A percentile compares a stretch with the other conserved stretches of the same genome.
phyloP scores from a whole-genome alignment of 2,113 vertebrate species.

The Galeopterus variegatus region DNA sequence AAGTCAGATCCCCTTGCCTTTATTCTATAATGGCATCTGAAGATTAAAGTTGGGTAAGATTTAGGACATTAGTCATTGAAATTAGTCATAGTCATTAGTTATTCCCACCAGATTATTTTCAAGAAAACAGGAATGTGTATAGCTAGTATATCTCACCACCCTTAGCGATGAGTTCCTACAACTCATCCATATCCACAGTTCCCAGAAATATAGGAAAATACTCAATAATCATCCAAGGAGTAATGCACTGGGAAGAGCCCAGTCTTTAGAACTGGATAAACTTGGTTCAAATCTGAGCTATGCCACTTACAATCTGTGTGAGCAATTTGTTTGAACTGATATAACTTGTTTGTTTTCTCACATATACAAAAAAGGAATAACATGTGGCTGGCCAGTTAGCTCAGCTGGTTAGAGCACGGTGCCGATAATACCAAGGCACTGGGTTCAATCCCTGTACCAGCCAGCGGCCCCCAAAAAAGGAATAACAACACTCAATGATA shows the following conservation, averaged over 20 bases:
- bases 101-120: neutral
- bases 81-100: neutral
- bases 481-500: neutral
- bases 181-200: neutral
- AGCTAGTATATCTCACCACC: neutral
- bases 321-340: neutral
- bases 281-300: neutral
- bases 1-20: neutral
- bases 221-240: neutral
- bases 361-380: neutral
- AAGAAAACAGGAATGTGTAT: neutral
- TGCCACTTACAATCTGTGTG: neutral
- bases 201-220: neutral
- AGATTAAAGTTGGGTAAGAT: neutral
- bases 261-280: neutral
- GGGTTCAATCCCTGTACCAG: too few species aligned
- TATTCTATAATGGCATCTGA: neutral
- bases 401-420: too few species aligned
- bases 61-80: neutral
- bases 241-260: accelerated
- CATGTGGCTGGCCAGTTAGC: neutral
- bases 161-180: neutral
- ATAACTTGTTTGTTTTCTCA: neutral
- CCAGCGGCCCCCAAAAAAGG: neutral
- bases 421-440: too few species aligned